Evolutionary conservation across 1,140 invertebrate species (phyloP).

Genomic region (Grapholita molesta): DNA sequence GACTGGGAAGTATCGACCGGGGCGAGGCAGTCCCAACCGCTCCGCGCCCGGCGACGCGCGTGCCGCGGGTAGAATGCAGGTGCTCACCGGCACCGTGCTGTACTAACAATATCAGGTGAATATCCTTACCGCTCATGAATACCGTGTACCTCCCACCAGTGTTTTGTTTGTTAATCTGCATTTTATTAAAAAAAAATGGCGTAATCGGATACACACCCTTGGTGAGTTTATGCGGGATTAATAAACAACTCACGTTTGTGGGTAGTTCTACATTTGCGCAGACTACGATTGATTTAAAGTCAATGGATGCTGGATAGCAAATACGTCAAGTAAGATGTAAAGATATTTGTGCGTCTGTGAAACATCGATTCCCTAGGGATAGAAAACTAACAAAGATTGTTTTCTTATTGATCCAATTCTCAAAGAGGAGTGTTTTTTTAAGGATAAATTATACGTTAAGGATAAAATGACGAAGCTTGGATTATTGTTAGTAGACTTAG

Average conservation of each 20-base stretch:
- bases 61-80: slow-evolving; percentile 22
- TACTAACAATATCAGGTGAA: slow-evolving; percentile 33
- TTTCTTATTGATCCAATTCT: too few relatives aligned
- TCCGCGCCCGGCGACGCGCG: slow-evolving; percentile 18
- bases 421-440: too few relatives aligned
- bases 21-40: slow-evolving; percentile 37
- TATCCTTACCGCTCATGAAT: slow-evolving; percentile 23
- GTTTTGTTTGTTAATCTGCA: neutral
- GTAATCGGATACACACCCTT: neutral
- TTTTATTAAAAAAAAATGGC: neutral
- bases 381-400: too few relatives aligned
- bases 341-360: too few relatives aligned
- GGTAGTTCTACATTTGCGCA: neutral
- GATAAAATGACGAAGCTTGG: too few relatives aligned
- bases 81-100: slow-evolving; percentile 23
- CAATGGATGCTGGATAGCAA: too few relatives aligned
- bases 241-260: neutral
- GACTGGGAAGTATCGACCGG: slow-evolving; percentile 52
- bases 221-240: neutral
- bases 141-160: neutral
- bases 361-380: too few relatives aligned
- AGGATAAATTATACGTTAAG: too few relatives aligned
- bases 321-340: too few relatives aligned
- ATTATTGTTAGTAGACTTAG: too few relatives aligned
- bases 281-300: neutral